Conservation (phyloP, 2,113 vertebrate species). For the Paedocypris sp. region DNA sequence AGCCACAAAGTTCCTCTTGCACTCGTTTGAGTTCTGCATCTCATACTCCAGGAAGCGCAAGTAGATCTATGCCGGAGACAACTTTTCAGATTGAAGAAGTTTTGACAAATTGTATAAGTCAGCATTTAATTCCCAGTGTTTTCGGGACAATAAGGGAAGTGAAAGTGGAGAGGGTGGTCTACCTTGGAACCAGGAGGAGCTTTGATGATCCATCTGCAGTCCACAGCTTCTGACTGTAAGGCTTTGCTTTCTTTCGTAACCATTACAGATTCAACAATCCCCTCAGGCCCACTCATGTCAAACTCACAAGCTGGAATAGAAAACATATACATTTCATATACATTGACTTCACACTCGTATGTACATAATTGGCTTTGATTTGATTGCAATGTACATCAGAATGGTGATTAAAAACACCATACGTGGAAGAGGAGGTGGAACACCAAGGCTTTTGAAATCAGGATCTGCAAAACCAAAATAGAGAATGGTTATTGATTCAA, state of each 20-base stretch:
- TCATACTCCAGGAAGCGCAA: slow-evolving; percentile 94
- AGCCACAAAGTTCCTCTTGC: slow-evolving; percentile 93
- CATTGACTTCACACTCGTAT: background rate
- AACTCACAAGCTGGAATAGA: slow-evolving; percentile 80
- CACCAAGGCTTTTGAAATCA: slow-evolving; percentile 80
- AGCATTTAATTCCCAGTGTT: background rate
- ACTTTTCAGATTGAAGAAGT: too few relatives aligned
- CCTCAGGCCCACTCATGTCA: slow-evolving; percentile 88
- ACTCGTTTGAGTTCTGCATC: slow-evolving; percentile 98
- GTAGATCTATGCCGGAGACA: slow-evolving; percentile 71
- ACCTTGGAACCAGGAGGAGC: slow-evolving; percentile 86
- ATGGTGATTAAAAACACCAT: slow-evolving; percentile 39
- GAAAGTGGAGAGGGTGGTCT: slow-evolving; percentile 38
- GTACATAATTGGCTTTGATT: background rate
- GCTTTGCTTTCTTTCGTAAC: slow-evolving; percentile 76
- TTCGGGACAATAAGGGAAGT: background rate
- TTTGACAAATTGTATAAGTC: too few relatives aligned
- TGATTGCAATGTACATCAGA: too few relatives aligned
- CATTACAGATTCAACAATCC: slow-evolving; percentile 81
- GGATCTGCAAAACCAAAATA: slow-evolving; percentile 72
- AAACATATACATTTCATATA: too few relatives aligned
- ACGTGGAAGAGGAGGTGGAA: slow-evolving; percentile 82
- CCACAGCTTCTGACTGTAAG: slow-evolving; percentile 78
- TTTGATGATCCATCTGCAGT: slow-evolving; percentile 93
- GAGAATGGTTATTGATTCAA: background rate